Evolutionary conservation across 2,888 invertebrate genomes (phyloP).

Genomic region (Acanthosoma haemorrhoidale): DNA sequence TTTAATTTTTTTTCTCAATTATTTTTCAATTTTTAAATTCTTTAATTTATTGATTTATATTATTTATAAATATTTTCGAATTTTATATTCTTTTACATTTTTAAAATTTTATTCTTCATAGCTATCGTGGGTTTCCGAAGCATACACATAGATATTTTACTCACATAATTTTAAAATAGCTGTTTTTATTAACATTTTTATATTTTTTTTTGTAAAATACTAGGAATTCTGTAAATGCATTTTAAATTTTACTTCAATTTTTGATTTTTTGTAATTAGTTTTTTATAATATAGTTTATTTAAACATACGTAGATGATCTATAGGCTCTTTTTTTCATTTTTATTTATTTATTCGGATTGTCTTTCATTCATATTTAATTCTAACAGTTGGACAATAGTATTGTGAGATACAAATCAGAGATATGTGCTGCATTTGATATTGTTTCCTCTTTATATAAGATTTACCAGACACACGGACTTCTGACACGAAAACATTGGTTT

Average conservation of each 20-base stretch:
- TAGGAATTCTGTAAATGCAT: conserved; percentile 22
- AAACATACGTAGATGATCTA: conserved; percentile 1
- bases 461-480: neutral
- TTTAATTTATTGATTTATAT: conserved; percentile 34
- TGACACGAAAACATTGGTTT: neutral
- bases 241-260: conserved; percentile 3
- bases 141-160: conserved; percentile 27
- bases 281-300: neutral
- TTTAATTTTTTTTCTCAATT: conserved; percentile 31
- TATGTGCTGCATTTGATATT: too few species aligned
- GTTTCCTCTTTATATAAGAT: too few species aligned
- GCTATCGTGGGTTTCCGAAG: conserved; percentile 26
- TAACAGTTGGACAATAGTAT: neutral
- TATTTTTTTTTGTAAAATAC: conserved; percentile 4
- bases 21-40: conserved; percentile 33
- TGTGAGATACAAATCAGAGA: neutral
- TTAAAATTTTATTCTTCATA: conserved; percentile 20
- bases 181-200: neutral
- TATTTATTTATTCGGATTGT: neutral
- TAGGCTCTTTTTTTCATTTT: neutral
- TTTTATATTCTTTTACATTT: conserved; percentile 26
- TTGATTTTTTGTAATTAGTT: conserved; percentile 5
- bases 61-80: conserved; percentile 33
- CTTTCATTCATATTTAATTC: neutral
- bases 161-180: conserved; percentile 12